These are phyloP conservation scores for Gnathonemus echidnorhynchus DNA, from an alignment of 2,113 vertebrate genomes.

Conservation along the genomic window DNA sequence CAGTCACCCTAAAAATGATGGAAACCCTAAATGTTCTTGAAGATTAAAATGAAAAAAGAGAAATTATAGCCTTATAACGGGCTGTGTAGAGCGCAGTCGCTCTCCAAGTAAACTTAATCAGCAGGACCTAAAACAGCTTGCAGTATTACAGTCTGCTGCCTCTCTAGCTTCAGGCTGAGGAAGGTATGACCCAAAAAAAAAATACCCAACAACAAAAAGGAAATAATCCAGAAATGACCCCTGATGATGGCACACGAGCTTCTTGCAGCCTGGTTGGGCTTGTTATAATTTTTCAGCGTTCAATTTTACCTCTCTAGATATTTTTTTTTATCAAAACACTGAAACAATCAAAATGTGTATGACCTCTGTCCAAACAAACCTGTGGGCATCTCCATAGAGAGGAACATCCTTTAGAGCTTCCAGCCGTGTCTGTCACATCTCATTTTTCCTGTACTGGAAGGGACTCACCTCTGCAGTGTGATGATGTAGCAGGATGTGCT, in stretches of 20 bases:
- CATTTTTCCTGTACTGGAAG: background rate
- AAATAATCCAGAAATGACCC: background rate
- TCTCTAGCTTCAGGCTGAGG: background rate
- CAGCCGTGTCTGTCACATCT: background rate
- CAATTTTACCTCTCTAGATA: background rate
- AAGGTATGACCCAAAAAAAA: background rate
- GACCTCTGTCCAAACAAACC: background rate
- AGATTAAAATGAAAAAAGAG: background rate
- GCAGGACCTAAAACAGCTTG: background rate
- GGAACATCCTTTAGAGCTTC: background rate
- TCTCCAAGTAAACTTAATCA: background rate
- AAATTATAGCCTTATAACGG: background rate
- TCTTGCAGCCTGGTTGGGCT: background rate
- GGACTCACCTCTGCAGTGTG: background rate
- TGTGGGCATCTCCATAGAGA: background rate
- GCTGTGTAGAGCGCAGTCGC: background rate
- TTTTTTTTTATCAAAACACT: background rate
- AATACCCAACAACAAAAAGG: background rate
- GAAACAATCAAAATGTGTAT: background rate
- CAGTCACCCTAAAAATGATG: background rate
- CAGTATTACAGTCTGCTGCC: background rate
- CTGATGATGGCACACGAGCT: background rate
- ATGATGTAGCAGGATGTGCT: background rate
- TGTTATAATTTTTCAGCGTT: background rate
- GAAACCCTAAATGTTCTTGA: background rate